Evolutionary conservation across 2,797 vertebrate genomes (phyloP), one percentile per base, ranked within the genome.

Genomic region (Sebastes glaucus): DNA sequence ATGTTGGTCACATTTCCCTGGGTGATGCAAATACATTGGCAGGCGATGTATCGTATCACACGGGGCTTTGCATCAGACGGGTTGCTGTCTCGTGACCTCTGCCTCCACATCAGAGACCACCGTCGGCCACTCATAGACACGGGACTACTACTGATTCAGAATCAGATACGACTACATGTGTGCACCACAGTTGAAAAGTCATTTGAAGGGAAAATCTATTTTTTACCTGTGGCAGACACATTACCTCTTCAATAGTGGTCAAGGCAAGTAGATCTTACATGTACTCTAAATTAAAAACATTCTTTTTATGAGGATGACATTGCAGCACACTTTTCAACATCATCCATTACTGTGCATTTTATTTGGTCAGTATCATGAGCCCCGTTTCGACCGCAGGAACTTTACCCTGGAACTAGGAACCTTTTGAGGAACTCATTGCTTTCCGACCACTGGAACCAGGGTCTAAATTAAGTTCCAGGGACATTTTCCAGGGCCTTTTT

Each of bases 101-200:
- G 38, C 60, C 35, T 64, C 18, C 60, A 80, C 32, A 53, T 67
- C 60, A 71, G 32, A 78, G 64, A 64, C 60, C 11, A 67, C 60
- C 11, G 33, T 11, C 4, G 14, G 33, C 63, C 65, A 42, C 56
- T 79, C 55, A 30, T 8, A 74, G 32, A 60, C 32, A 28, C 23
- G 9, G 16, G 30, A 63, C 46, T 11, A 55, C 42, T 9, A 25
- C 68, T 68, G 28, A 38, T 71, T 52, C 61, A 70, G 60, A 61
- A 52, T 80, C 72, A 62, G 22, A 81, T 63, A 20, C 1, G 2
- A 79, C 28, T 46, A 35, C 46, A 71, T 70, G 46, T 66, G 65
- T 56, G 64, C 49, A 27, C 16, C 28, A 55, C 71, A 81, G 38
- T 2, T 82, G 70, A 79, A 78, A 75, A 78, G 69, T 65, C 23